These are phyloP conservation scores for Odontamblyopus rebecca DNA, from an alignment of 2,797 vertebrate genomes.

Conservation along the genomic window DNA sequence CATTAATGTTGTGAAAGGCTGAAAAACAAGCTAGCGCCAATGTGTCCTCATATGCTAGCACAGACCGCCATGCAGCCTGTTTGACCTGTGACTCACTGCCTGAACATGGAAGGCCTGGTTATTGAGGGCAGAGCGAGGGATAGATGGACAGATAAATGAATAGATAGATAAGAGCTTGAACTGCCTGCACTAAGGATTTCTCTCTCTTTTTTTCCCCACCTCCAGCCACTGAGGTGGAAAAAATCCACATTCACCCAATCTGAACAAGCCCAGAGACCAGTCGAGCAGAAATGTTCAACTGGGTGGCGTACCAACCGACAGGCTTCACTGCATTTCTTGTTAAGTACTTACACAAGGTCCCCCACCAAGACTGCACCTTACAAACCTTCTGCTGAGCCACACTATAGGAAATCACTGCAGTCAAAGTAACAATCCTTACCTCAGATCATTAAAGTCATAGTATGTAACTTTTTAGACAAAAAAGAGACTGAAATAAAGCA, in stretches of 20 bases:
- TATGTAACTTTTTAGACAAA: too few species aligned
- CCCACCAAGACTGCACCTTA: neutral
- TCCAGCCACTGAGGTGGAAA: constrained; percentile 45
- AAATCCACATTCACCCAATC: constrained; percentile 56
- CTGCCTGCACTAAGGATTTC: constrained; percentile 20
- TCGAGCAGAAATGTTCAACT: constrained; percentile 51
- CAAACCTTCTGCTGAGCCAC: neutral
- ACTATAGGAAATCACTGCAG: neutral
- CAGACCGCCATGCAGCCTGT: constrained; percentile 6
- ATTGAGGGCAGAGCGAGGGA: constrained; percentile 39
- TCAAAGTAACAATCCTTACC: too few species aligned
- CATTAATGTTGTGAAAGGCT: neutral
- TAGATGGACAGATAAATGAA: constrained; percentile 42
- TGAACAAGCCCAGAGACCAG: constrained; percentile 36
- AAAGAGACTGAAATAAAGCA: too few species aligned
- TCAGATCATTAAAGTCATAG: neutral
- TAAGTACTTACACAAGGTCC: constrained; percentile 3
- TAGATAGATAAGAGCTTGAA: constrained; percentile 34
- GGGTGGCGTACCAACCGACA: constrained; percentile 41
- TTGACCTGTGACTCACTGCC: constrained; percentile 46
- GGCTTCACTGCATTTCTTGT: constrained; percentile 37
- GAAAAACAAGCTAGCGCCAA: neutral
- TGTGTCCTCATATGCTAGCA: neutral
- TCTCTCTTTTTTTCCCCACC: constrained; percentile 25
- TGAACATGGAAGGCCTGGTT: constrained; percentile 33